phyloP scores from a whole-genome alignment of 1,140 invertebrate species.

The Rhyacophila brunnea region DNA sequence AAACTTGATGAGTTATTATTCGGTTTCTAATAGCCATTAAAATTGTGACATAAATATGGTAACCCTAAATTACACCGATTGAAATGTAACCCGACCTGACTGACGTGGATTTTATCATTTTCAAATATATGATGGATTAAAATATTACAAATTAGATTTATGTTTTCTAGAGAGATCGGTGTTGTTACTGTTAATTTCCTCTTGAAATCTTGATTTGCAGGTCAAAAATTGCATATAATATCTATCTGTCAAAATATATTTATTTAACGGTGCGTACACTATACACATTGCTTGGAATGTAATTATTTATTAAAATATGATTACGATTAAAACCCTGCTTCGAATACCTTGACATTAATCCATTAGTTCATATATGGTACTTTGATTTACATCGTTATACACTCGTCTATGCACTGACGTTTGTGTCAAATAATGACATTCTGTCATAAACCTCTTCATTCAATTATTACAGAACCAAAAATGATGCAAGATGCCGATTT shows the following conservation, averaged over 20 bases:
- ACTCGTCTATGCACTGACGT: background rate
- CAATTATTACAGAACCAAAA: conserved; percentile 33
- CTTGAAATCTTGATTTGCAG: background rate
- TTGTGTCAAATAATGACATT: background rate
- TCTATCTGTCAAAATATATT: conserved; percentile 12
- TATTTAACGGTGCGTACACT: conserved; percentile 19
- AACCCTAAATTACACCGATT: conserved; percentile 16
- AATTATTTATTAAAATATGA: background rate
- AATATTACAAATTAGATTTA: conserved; percentile 1
- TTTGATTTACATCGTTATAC: background rate
- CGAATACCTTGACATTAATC: background rate
- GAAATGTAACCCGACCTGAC: conserved; percentile 27
- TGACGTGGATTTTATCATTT: conserved; percentile 24
- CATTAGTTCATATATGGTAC: background rate
- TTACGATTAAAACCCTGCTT: background rate
- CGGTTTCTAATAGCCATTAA: too few relatives aligned
- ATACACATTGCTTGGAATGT: conserved; percentile 8
- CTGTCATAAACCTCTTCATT: background rate
- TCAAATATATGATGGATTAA: conserved; percentile 12
- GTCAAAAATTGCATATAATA: background rate
- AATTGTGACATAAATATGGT: conserved; percentile 1
- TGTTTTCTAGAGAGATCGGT: conserved; percentile 1
- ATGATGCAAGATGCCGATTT: conserved; percentile 61
- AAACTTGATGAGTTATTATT: too few relatives aligned
- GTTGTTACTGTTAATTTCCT: background rate